A percentile compares a stretch with the other conserved stretches of the same genome.
phyloP scores from a whole-genome alignment of 2,888 invertebrate genomes.

The Ypsolopha scabrella region DNA sequence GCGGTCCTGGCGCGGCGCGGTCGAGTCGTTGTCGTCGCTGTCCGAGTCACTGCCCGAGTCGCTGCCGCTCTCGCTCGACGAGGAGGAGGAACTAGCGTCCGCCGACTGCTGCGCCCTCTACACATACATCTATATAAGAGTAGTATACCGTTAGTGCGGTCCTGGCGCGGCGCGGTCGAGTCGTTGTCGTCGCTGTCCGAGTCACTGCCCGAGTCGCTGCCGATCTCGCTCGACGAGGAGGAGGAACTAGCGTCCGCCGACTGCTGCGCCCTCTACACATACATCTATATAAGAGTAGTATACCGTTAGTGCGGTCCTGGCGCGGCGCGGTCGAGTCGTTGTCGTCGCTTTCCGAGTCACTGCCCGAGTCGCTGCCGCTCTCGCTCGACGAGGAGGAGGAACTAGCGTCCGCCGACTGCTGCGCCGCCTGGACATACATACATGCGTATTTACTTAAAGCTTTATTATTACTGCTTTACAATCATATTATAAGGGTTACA shows the following conservation, averaged over 20 bases:
- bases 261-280: constrained; percentile 17
- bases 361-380: constrained; percentile 53
- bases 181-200: too few relatives aligned
- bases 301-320: constrained; percentile 22
- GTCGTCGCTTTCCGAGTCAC: constrained; percentile 54
- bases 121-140: too few relatives aligned
- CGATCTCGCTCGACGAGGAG: constrained; percentile 58
- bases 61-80: constrained; percentile 58
- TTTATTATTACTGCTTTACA: too few relatives aligned
- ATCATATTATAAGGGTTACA: too few relatives aligned
- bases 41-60: constrained; percentile 56
- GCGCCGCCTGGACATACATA: constrained; percentile 11
- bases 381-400: constrained; percentile 60
- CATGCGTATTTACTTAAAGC: neutral
- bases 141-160: constrained; percentile 13
- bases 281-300: too few relatives aligned
- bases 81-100: constrained; percentile 57
- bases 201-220: too few relatives aligned
- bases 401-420: constrained; percentile 40
- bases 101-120: constrained; percentile 23
- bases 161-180: neutral
- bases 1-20: constrained; percentile 21
- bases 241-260: constrained; percentile 50
- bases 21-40: constrained; percentile 34
- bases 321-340: constrained; percentile 13